Evolutionary conservation across 1,140 invertebrate species (phyloP).

Genomic region (Leucophenga varia): DNA sequence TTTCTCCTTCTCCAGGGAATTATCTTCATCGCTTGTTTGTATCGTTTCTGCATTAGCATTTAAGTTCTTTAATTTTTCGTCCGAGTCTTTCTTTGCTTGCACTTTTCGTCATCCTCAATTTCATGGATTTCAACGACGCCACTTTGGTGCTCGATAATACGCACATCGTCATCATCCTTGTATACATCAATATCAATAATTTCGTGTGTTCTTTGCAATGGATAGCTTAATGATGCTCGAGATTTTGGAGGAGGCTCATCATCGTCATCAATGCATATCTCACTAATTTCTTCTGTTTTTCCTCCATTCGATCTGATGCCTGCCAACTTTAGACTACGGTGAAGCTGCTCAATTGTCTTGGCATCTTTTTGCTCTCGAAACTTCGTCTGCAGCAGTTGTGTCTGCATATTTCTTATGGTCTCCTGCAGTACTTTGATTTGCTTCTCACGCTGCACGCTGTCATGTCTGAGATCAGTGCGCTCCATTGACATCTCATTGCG

Average conservation of each 20-base stretch:
- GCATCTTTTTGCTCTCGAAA: conserved; percentile 66
- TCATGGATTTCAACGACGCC: conserved; percentile 60
- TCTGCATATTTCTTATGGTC: conserved; percentile 78
- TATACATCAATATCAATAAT: conserved; percentile 40
- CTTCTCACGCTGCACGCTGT: conserved; percentile 58
- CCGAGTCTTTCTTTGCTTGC: conserved; percentile 17
- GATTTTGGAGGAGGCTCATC: conserved; percentile 12
- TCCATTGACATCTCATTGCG: conserved; percentile 84
- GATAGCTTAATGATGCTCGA: too few species aligned
- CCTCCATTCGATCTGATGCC: conserved; percentile 25
- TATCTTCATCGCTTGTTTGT: background rate
- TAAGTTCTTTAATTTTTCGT: background rate
- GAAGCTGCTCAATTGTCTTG: conserved; percentile 63
- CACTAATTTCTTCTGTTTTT: conserved; percentile 44
- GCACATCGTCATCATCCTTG: conserved; percentile 47
- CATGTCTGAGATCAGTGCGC: conserved; percentile 64
- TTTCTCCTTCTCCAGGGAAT: background rate
- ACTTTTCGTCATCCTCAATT: conserved; percentile 50
- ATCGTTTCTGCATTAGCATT: background rate
- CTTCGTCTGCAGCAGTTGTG: conserved; percentile 68
- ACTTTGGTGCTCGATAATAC: conserved; percentile 46
- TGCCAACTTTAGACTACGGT: conserved; percentile 59
- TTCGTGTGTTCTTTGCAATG: conserved; percentile 19
- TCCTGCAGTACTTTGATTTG: conserved; percentile 64
- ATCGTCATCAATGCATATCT: conserved; percentile 31